Evolutionary conservation across 2,888 invertebrate species (phyloP).

Genomic region (Onthophagus sagittarius): DNA sequence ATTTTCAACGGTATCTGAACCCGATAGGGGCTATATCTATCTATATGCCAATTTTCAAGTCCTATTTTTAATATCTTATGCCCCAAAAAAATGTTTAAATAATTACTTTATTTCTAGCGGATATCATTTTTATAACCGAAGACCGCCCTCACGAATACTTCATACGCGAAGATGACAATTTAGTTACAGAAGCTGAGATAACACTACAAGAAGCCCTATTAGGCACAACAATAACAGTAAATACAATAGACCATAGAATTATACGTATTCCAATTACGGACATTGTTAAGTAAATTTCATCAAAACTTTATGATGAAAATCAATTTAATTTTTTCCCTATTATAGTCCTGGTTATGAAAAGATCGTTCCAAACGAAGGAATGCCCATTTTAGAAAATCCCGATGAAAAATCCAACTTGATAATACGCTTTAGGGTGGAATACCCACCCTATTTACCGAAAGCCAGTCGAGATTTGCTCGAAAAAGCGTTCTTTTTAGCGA

Average conservation of each 20-base stretch:
- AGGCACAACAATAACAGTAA: slow-evolving; percentile 62
- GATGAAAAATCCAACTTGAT: slow-evolving; percentile 66
- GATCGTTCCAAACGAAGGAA: slow-evolving; percentile 66
- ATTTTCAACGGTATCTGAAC: no score
- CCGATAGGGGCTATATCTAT: no score
- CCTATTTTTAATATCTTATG: no score
- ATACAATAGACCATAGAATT: slow-evolving; percentile 67
- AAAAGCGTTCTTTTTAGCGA: slow-evolving; percentile 44
- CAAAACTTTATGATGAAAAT: neutral
- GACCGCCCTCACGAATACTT: slow-evolving; percentile 68
- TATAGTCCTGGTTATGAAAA: slow-evolving; percentile 63
- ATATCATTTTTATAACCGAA: slow-evolving; percentile 70
- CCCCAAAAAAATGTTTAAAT: neutral
- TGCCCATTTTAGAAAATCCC: slow-evolving; percentile 62
- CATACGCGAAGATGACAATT: slow-evolving; percentile 63
- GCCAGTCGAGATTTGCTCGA: slow-evolving; percentile 46
- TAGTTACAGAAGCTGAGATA: slow-evolving; percentile 59
- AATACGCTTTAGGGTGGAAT: slow-evolving; percentile 61
- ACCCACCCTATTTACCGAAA: slow-evolving; percentile 54
- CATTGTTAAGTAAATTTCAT: slow-evolving; percentile 55
- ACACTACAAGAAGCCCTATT: slow-evolving; percentile 67
- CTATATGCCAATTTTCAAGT: no score
- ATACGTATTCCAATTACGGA: slow-evolving; percentile 68
- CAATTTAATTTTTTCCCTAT: slow-evolving; percentile 2
- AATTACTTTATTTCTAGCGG: slow-evolving; percentile 50